Base-by-base conservation (phyloP, 2,113 vertebrate genomes). In the Podiceps cristatus region DNA sequence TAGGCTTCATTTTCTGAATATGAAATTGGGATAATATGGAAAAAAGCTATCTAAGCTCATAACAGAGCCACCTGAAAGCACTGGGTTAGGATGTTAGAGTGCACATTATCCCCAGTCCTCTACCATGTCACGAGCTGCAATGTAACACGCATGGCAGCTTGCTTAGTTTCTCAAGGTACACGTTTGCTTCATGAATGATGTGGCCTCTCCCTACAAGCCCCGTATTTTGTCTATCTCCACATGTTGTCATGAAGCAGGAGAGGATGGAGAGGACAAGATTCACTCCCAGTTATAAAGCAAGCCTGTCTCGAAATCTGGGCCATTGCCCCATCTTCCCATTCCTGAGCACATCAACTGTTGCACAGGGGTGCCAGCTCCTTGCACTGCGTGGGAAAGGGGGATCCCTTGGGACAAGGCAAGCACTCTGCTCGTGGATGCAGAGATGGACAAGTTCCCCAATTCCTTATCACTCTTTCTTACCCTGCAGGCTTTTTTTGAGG, bases 311-410 rank as follows among this genome's bases (percentile, higher is more conserved):
- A 53, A 68, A 90, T 7, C 33, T 25, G 13, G 45, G 35, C 15
- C 18, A 33, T 37, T 62, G 45, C 10, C 50, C 12, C 1, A 3
- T 69, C 40, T 68, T 56, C 42, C 11, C 16, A 45, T 28, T 45
- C 29, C 60, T 49, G 47, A 85, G 16, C 50, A 8, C 0, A 5
- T 50, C 49, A 52, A 31, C 27, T 11, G 3, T 64, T 69, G 42
- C 53, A 24, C 9, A 45, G 69, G n/a, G 44, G 31, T 90, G 25
- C 13, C 47, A 50, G 24, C 19, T 71, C 24, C 10, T 79, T 0
- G 0, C 19, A 44, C 9, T 2, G 2, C 0, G 0, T 31, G 29
- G 47, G 28, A 47, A n/a, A 77, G 35, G 37, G 47, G 3, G 10
- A 47, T 72, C 60, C 28, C 23, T 19, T 16, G 15, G 31, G 18